Conservation (phyloP, 2,113 vertebrate species). For the Sylvietta virens region DNA sequence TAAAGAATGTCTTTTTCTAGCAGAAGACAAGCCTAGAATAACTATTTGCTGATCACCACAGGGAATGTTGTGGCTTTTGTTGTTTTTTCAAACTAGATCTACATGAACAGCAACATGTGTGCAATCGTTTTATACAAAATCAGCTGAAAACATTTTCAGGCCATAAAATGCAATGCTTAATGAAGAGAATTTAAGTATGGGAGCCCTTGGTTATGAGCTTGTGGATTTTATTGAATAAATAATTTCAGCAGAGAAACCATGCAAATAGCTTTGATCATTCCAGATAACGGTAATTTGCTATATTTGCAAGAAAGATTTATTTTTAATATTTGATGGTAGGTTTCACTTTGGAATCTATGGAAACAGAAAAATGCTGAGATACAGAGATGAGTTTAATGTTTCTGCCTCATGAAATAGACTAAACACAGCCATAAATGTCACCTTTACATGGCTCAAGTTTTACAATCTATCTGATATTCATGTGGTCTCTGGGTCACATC, state of each 20-base stretch:
- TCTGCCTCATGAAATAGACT: neutral
- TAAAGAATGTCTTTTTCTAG: neutral
- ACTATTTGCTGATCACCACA: neutral
- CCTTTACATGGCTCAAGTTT: neutral
- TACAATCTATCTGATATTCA: neutral
- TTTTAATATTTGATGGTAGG: neutral
- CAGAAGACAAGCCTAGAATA: neutral
- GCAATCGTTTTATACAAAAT: neutral
- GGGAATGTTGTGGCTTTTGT: neutral
- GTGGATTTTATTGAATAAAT: slow-evolving; percentile 22
- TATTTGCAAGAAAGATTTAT: neutral
- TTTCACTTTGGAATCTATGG: neutral
- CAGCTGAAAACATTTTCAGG: neutral
- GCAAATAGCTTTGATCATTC: neutral
- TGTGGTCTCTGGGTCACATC: neutral
- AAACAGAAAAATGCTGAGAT: neutral
- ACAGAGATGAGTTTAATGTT: neutral
- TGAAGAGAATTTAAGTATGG: neutral
- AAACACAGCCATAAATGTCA: neutral
- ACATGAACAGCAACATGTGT: neutral
- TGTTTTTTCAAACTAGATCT: neutral
- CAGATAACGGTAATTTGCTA: neutral
- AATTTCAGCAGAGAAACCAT: neutral
- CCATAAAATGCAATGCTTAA: neutral
- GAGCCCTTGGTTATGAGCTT: neutral